Conservation (phyloP, 23 tunicate genomes). For the Halocynthia aurantium region DNA sequence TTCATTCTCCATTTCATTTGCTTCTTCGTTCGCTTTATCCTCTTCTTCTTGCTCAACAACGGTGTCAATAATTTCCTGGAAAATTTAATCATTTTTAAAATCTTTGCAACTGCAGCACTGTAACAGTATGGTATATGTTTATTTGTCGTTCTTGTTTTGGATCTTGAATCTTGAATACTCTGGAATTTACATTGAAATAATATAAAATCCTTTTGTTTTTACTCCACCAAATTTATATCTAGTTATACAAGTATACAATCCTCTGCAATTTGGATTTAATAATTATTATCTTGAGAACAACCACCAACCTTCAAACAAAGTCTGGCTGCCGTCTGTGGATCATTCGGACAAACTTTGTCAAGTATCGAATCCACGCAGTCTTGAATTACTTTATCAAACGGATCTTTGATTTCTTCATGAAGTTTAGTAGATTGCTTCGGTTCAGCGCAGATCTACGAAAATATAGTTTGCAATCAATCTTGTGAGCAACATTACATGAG, state of each 20-base stretch:
- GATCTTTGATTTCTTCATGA: constrained; percentile 12
- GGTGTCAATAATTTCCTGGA: constrained; percentile 24
- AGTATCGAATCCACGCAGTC: constrained; percentile 18
- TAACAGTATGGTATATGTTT: no score
- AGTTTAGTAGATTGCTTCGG: constrained; percentile 4
- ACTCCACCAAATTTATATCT: no score
- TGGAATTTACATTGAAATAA: no score
- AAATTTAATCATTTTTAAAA: not conserved
- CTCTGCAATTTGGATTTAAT: no score
- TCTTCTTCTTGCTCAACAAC: constrained; percentile 30
- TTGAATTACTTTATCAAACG: constrained; percentile 10
- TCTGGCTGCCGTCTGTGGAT: constrained; percentile 20
- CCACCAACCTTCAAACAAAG: constrained; percentile 12
- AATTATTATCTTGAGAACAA: not conserved
- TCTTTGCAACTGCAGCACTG: no score
- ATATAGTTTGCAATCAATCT: no score
- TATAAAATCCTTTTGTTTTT: no score
- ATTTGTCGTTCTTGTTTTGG: no score
- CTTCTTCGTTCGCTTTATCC: constrained; percentile 25
- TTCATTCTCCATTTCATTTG: constrained; percentile 19
- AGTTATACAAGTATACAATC: no score
- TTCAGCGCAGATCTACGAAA: constrained; percentile 2
- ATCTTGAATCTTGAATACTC: no score
- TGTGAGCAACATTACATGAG: no score
- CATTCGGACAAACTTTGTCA: constrained; percentile 50